Conservation (phyloP, 1,140 invertebrate genomes). For the Nephotettix cincticeps region DNA sequence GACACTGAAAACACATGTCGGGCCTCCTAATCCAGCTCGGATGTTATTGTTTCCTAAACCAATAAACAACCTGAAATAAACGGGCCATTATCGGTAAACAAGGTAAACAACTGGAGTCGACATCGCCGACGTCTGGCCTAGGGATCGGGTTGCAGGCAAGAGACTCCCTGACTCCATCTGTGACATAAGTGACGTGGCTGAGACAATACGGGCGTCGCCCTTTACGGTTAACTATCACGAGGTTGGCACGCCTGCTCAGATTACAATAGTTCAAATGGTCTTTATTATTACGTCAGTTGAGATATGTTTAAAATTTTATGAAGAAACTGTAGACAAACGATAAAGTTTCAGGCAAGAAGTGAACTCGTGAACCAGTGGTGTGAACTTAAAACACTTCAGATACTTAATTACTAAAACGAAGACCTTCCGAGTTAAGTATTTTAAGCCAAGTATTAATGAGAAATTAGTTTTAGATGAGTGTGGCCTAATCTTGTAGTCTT, state of each 20-base stretch:
- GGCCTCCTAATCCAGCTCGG: background rate
- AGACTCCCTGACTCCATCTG: background rate
- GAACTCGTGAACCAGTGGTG: too few species aligned
- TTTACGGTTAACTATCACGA: too few species aligned
- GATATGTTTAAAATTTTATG: background rate
- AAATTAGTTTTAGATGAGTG: too few species aligned
- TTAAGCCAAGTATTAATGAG: too few species aligned
- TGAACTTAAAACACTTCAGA: too few species aligned
- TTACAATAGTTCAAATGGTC: background rate
- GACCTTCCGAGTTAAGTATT: too few species aligned
- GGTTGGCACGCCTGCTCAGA: background rate
- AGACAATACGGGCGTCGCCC: background rate
- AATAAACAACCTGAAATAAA: conserved; percentile 22
- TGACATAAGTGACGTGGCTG: background rate
- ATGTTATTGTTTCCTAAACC: conserved; percentile 1
- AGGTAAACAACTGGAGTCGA: background rate
- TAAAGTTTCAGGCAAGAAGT: too few species aligned
- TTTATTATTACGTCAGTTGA: background rate
- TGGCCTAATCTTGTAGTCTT: too few species aligned
- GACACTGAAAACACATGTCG: background rate
- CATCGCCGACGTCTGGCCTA: background rate
- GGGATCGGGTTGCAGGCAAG: background rate
- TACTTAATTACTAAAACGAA: too few species aligned
- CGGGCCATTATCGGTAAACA: conserved; percentile 14
- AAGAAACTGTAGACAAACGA: background rate